Evolutionary conservation across 2,113 vertebrate genomes (phyloP).

Genomic region (Pogonocichla stellata): DNA sequence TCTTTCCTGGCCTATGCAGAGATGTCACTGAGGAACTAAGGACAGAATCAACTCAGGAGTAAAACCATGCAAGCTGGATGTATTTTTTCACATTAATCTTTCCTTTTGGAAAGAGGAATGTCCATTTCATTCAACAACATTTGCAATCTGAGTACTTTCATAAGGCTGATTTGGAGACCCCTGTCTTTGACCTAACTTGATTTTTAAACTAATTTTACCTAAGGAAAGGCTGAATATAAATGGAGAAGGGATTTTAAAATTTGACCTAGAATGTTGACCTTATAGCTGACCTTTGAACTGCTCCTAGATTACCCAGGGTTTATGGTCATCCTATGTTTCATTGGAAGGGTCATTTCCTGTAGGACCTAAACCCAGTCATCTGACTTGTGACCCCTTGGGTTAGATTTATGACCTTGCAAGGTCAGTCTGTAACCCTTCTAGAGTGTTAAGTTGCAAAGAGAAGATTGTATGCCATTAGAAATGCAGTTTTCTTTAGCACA

Average conservation of each 20-base stretch:
- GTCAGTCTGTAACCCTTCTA: constrained; percentile 11
- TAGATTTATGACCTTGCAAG: constrained; percentile 45
- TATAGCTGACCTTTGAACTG: not conserved
- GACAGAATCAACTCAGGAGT: not conserved
- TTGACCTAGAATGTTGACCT: not conserved
- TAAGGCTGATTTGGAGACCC: not conserved
- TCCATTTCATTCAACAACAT: not conserved
- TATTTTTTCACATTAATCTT: not conserved
- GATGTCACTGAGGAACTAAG: not conserved
- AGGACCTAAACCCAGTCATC: constrained; percentile 11
- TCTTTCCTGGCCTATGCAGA: not conserved
- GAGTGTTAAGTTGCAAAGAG: not conserved
- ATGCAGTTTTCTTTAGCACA: not conserved
- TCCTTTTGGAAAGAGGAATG: not conserved
- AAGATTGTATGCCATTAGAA: not conserved
- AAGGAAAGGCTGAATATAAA: not conserved
- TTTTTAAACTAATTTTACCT: not conserved
- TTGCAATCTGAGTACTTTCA: not conserved
- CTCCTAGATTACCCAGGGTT: not conserved
- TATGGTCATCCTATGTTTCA: not conserved
- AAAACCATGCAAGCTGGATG: fast-evolving
- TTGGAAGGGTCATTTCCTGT: constrained; percentile 46
- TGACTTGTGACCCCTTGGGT: constrained; percentile 36
- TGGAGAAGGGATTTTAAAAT: not conserved
- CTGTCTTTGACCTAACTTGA: not conserved